Conservation (phyloP, 2,797 vertebrate genomes). For the Pogonophryne albipinna region DNA sequence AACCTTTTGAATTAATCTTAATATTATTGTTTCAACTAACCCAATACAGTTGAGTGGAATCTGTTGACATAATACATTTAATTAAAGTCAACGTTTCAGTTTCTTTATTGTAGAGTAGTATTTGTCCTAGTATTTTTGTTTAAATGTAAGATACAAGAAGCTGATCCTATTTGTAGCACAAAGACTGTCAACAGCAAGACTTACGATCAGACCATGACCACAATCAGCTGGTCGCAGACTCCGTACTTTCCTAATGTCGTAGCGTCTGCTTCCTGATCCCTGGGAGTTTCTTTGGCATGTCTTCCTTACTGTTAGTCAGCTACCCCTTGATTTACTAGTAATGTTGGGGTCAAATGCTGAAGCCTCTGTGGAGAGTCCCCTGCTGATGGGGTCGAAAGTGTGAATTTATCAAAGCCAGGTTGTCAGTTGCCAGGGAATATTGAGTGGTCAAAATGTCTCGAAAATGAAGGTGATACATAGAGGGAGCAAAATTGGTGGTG, state of each 20-base stretch:
- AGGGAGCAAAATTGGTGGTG: neutral
- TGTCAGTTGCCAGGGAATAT: slow-evolving; percentile 18
- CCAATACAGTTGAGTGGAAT: too few relatives aligned
- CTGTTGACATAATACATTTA: too few relatives aligned
- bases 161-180: slow-evolving; percentile 32
- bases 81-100: too few relatives aligned
- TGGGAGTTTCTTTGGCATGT: too few relatives aligned
- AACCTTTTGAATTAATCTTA: too few relatives aligned
- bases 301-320: slow-evolving; percentile 50
- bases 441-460: neutral
- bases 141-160: neutral
- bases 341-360: slow-evolving; percentile 49
- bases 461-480: neutral
- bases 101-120: neutral
- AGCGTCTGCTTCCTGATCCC: slow-evolving; percentile 15
- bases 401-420: slow-evolving; percentile 44
- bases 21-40: too few relatives aligned
- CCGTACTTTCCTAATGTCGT: slow-evolving; percentile 14
- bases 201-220: neutral
- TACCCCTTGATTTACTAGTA: slow-evolving; percentile 43
- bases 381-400: slow-evolving; percentile 45
- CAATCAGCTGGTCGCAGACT: slow-evolving; percentile 18
- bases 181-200: slow-evolving; percentile 18
- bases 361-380: slow-evolving; percentile 39
- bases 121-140: neutral